Evolutionary conservation across 2,888 invertebrate genomes (phyloP).

Genomic region (Plagodis dolabraria): DNA sequence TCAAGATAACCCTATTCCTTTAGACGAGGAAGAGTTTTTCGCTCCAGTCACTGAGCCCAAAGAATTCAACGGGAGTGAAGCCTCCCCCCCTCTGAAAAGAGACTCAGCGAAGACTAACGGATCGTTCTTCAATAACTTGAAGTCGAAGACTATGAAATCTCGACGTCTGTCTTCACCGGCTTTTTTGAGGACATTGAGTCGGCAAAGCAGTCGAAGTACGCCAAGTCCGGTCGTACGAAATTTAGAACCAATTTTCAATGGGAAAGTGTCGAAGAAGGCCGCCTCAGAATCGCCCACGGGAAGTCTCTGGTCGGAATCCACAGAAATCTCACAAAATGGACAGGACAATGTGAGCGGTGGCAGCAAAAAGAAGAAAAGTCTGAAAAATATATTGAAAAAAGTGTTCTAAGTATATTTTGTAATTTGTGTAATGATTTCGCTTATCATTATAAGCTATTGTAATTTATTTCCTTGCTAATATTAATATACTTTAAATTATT

Average conservation of each 20-base stretch:
- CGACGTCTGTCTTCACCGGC: slow-evolving; percentile 85
- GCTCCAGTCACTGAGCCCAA: slow-evolving; percentile 77
- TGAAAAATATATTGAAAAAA: slow-evolving; percentile 91
- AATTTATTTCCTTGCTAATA: slow-evolving; percentile 75
- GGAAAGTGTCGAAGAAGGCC: slow-evolving; percentile 64
- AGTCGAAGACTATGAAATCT: slow-evolving; percentile 78
- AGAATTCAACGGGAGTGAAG: slow-evolving; percentile 60
- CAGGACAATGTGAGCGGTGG: slow-evolving; percentile 56
- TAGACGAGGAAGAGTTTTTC: slow-evolving; percentile 84
- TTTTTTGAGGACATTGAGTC: slow-evolving; percentile 83
- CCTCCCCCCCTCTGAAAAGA: slow-evolving; percentile 53
- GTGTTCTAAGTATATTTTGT: slow-evolving; percentile 86
- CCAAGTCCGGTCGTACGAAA: slow-evolving; percentile 69
- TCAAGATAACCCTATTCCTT: slow-evolving; percentile 80
- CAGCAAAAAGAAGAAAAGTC: slow-evolving; percentile 86
- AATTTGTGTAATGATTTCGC: slow-evolving; percentile 34
- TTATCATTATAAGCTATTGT: slow-evolving; percentile 60
- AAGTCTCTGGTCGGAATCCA: slow-evolving; percentile 78
- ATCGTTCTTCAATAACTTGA: slow-evolving; percentile 76
- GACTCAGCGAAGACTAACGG: slow-evolving; percentile 76
- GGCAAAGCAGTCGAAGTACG: slow-evolving; percentile 75
- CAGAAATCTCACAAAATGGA: slow-evolving; percentile 74
- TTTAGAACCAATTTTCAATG: slow-evolving; percentile 70
- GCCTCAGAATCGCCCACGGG: slow-evolving; percentile 76
- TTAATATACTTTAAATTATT: slow-evolving; percentile 62